Conservation (phyloP, 2,888 invertebrate genomes). For the Auanema freiburgensis region DNA sequence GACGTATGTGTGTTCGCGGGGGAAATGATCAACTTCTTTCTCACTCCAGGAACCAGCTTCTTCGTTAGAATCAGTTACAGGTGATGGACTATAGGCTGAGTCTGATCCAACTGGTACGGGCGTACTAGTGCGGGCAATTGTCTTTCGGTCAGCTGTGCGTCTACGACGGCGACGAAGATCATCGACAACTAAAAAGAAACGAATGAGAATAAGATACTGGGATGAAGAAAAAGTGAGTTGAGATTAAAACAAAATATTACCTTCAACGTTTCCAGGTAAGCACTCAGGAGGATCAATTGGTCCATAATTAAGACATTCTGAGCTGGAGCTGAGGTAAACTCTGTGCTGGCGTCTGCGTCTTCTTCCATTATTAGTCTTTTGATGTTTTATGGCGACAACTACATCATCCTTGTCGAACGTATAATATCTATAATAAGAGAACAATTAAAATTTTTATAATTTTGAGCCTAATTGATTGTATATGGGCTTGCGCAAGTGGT, state of each 20-base stretch:
- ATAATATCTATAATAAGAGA: too few species aligned
- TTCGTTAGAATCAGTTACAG: slow-evolving; percentile 40
- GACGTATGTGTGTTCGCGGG: slow-evolving; percentile 45
- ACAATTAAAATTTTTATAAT: too few species aligned
- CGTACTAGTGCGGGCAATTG: slow-evolving; percentile 34
- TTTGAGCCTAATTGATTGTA: too few species aligned
- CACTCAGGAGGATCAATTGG: slow-evolving; percentile 48
- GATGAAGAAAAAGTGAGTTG: not conserved
- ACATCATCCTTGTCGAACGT: too few species aligned
- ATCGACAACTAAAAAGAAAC: slow-evolving; percentile 16
- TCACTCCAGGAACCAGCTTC: slow-evolving; percentile 23
- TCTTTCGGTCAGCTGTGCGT: slow-evolving; percentile 7
- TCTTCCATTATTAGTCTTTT: not conserved
- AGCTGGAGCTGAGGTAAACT: slow-evolving; percentile 25
- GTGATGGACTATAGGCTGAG: slow-evolving; percentile 46
- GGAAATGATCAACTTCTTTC: slow-evolving; percentile 16
- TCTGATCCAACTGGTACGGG: slow-evolving; percentile 37
- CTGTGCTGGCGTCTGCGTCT: slow-evolving; percentile 11
- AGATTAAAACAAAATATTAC: slow-evolving; percentile 4
- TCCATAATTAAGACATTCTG: slow-evolving; percentile 52
- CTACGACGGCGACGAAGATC: slow-evolving; percentile 7
- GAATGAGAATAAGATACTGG: not conserved
- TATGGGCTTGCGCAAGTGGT: too few species aligned
- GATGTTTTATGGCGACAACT: too few species aligned
- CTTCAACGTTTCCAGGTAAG: slow-evolving; percentile 30